Conservation (phyloP, 2,888 invertebrate genomes). For the Brachycybe producta region DNA sequence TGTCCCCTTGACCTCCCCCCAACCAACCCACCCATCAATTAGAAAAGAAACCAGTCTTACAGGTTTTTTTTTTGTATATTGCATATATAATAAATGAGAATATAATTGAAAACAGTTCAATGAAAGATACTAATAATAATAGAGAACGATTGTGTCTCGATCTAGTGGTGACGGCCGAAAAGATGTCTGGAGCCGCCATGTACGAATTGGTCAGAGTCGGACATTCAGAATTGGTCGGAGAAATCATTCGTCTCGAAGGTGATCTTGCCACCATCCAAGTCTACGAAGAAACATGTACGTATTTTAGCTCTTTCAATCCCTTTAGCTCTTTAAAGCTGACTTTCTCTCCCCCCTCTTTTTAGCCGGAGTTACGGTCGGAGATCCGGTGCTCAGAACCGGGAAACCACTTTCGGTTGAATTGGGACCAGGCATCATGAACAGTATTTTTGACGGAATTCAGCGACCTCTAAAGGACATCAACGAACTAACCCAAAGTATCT, state of each 20-base stretch:
- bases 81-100: too few species aligned
- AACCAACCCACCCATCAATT: too few species aligned
- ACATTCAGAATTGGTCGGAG: constrained; percentile 93
- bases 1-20: too few species aligned
- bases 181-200: constrained; percentile 99
- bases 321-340: constrained; percentile 18
- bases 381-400: constrained; percentile 95
- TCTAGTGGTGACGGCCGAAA: constrained; percentile 94
- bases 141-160: constrained; percentile 14
- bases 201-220: constrained; percentile 99
- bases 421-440: constrained; percentile 97
- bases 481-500: constrained; percentile 86
- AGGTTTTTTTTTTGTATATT: too few species aligned
- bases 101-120: too few species aligned
- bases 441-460: constrained; percentile 99
- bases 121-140: too few species aligned
- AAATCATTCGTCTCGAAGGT: constrained; percentile 98
- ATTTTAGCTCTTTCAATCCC: constrained; percentile 21
- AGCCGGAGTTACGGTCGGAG: constrained; percentile 97
- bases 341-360: constrained; percentile 29
- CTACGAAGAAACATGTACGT: constrained; percentile 45
- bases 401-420: constrained; percentile 98
- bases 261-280: constrained; percentile 99
- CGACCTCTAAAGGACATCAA: constrained; percentile 90
- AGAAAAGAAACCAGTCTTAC: too few species aligned